Conservation (phyloP, 2,113 vertebrate species). For the Tupaia chinensis region DNA sequence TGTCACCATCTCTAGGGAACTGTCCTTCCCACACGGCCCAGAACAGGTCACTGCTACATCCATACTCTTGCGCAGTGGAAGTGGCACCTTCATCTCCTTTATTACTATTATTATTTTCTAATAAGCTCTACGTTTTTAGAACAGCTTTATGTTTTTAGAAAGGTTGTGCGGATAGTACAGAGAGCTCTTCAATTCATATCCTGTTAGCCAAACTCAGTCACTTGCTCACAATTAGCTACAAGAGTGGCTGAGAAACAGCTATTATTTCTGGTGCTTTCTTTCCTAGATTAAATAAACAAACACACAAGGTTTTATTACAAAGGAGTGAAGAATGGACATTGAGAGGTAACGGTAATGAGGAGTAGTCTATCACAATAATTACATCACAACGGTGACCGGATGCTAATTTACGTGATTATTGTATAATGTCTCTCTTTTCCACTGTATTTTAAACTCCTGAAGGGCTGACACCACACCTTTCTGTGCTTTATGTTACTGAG, state of each 20-base stretch:
- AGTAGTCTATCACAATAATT: not conserved
- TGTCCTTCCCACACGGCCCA: not conserved
- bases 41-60: not conserved
- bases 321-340: not conserved
- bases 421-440: not conserved
- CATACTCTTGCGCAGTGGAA: not conserved
- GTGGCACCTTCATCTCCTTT: not conserved
- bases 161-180: not conserved
- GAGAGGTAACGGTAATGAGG: too few relatives aligned
- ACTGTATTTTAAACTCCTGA: not conserved
- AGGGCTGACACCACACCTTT: not conserved
- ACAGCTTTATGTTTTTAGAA: not conserved
- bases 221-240: not conserved
- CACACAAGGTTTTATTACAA: not conserved
- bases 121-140: not conserved
- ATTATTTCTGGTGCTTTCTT: not conserved
- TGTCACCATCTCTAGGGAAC: not conserved
- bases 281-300: not conserved
- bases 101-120: not conserved
- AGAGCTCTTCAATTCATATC: not conserved
- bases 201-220: not conserved
- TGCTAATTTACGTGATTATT: not conserved
- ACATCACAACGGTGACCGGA: too few relatives aligned
- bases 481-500: not conserved
- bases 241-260: not conserved